Evolutionary conservation across 1,140 invertebrate species (phyloP).

Genomic region (Sesamia nonagrioides): DNA sequence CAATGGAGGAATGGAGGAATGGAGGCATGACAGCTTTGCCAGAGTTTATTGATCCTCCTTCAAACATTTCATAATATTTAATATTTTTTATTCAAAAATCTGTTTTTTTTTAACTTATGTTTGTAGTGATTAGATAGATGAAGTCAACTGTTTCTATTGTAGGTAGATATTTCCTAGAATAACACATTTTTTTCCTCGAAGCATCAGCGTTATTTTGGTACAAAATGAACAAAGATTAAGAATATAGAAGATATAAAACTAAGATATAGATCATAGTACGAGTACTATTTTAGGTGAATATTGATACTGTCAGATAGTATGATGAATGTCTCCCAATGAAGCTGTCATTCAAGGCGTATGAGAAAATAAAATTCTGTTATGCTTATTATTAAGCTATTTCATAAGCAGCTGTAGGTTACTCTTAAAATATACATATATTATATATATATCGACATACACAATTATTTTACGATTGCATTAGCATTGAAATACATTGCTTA

Average conservation of each 20-base stretch:
- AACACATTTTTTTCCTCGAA: conserved; percentile 1
- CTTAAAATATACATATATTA: background rate
- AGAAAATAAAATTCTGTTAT: conserved; percentile 19
- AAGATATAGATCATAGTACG: conserved; percentile 4
- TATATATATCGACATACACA: no score
- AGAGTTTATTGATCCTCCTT: no score
- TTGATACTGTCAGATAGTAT: conserved; percentile 53
- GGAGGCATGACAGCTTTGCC: no score
- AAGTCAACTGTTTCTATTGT: no score
- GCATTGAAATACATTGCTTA: background rate
- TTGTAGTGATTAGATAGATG: no score
- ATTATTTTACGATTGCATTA: background rate
- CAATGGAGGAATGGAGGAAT: no score
- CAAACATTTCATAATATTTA: no score
- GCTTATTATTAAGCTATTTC: no score
- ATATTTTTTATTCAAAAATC: no score
- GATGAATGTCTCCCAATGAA: conserved; percentile 43
- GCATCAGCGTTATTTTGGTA: background rate
- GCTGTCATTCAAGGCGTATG: conserved; percentile 48
- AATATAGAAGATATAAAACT: no score
- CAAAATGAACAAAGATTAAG: background rate
- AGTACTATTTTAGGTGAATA: conserved; percentile 36
- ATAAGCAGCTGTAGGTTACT: background rate
- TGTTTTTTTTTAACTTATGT: no score
- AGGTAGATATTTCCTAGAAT: no score